These are phyloP conservation scores for Bombus polaris DNA, from an alignment of 1,140 invertebrate species.

Conservation along the genomic window DNA sequence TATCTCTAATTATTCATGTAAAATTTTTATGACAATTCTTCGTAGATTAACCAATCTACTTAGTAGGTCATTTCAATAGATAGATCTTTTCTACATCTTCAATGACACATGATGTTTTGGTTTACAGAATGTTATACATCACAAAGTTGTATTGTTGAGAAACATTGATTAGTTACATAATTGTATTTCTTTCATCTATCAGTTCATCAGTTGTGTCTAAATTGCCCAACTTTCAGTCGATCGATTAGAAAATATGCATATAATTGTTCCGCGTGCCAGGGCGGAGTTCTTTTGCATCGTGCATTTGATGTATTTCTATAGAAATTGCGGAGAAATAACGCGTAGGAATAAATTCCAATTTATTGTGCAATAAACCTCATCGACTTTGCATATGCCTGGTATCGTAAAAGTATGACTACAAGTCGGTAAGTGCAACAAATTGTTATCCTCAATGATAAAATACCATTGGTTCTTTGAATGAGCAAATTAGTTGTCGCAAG, in stretches of 20 bases:
- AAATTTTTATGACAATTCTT: not conserved
- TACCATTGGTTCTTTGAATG: not conserved
- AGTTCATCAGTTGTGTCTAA: no score
- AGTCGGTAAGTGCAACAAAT: not conserved
- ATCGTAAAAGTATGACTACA: not conserved
- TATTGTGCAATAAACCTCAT: constrained; percentile 36
- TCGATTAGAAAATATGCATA: not conserved
- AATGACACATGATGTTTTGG: not conserved
- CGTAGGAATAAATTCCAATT: constrained; percentile 34
- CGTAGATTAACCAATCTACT: not conserved
- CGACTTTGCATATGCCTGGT: not conserved
- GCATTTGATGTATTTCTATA: not conserved
- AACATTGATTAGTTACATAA: constrained; percentile 7
- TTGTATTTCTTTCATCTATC: not conserved
- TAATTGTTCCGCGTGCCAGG: not conserved
- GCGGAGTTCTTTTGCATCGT: not conserved
- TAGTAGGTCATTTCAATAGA: not conserved
- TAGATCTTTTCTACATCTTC: not conserved
- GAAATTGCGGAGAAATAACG: not conserved
- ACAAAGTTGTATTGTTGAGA: no score
- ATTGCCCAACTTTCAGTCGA: not conserved
- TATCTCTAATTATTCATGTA: not conserved
- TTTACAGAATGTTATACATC: constrained; percentile 4
- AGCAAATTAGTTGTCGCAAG: not conserved
- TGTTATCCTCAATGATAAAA: constrained; percentile 27